Percentiles rank a stretch among this genome's conserved stretches.
Evolutionary conservation across 2,888 invertebrate genomes (phyloP).

Genomic region (Heteromyza rotundicornis): DNA sequence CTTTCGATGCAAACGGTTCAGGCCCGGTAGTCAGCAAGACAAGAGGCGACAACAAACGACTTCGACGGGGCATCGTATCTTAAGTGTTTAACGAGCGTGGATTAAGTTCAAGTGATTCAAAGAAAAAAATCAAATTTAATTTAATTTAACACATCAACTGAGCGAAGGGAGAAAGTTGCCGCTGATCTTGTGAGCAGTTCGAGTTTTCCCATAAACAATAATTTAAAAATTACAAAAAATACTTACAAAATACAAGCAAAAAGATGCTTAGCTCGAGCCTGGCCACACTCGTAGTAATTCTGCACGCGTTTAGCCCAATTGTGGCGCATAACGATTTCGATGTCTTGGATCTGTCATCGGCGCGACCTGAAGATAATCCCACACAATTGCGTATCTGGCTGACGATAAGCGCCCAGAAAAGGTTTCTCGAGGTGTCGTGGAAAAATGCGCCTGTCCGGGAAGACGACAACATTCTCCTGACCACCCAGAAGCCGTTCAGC

Average conservation of each 20-base stretch:
- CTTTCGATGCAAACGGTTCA: not conserved
- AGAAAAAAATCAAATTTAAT: not conserved
- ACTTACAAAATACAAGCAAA: not conserved
- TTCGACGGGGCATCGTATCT: not conserved
- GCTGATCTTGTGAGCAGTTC: not conserved
- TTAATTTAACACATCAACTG: not conserved
- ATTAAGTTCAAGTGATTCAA: not conserved
- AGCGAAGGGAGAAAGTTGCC: constrained; percentile 3
- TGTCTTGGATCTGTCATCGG: not conserved
- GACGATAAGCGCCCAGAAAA: constrained; percentile 57
- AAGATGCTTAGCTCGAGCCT: no score
- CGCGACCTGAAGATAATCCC: constrained; percentile 25
- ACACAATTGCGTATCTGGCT: constrained; percentile 48
- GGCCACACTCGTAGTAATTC: not conserved
- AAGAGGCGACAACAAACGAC: constrained; percentile 7
- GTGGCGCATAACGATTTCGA: not conserved
- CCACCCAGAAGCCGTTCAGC: constrained; percentile 49
- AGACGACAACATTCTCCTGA: constrained; percentile 54
- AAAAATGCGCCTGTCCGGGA: constrained; percentile 47
- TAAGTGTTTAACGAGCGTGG: not conserved
- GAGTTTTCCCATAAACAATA: not conserved
- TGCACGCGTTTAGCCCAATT: not conserved
- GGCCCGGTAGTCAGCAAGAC: not conserved
- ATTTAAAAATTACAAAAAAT: not conserved
- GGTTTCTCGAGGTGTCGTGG: constrained; percentile 60